Base-by-base conservation (phyloP, 1,140 invertebrate species). In the Atta colombica region DNA sequence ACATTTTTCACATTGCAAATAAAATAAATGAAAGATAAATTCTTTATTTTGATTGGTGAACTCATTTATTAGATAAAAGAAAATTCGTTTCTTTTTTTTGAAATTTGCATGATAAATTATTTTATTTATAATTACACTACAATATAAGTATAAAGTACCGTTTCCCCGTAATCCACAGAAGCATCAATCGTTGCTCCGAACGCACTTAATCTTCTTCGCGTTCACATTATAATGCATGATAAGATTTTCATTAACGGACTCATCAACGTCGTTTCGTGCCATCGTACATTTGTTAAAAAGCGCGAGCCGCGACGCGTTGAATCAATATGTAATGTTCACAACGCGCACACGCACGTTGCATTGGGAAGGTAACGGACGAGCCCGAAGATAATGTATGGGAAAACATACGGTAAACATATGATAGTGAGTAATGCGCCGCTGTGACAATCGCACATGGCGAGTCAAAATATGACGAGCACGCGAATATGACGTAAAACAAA, bases 381-480 rank as follows among this genome's bases (percentile, higher is more conserved):
- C 8, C 21, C 18, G 55, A 63, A 51, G 69, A 31, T 74, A 60
- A 72, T 21, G 16, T 81, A 60, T 66, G 49, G 80, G 45, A 74
- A 84, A 84, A 84, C 39, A 18, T 63, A 51, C 53, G 69, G 55
- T 39, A 25, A 25, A 25, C 25, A 25, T 25, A 25, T 61, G 39
- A 74, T 84, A 35, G 28, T 84, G 69, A 84, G 12, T 84, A 84
- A 84, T 84, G 55, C 14, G 60, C 14, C 69, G 55, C 69, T 31
- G 80, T 75, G 69, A 84, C 55, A 84, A 75, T 84, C 39, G 69
- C 69, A 51, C 55, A 25, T 55, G 69, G 58, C 45, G 78, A 72
- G 66, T 81, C 77, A 55, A 81, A 81, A 81, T 81, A 81, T 51
- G 63, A 55, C 49, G 63, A 25, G 66, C 31, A 31, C 77, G 45